Base-by-base conservation (phyloP, 2,888 invertebrate genomes). In the Sericinus montela region DNA sequence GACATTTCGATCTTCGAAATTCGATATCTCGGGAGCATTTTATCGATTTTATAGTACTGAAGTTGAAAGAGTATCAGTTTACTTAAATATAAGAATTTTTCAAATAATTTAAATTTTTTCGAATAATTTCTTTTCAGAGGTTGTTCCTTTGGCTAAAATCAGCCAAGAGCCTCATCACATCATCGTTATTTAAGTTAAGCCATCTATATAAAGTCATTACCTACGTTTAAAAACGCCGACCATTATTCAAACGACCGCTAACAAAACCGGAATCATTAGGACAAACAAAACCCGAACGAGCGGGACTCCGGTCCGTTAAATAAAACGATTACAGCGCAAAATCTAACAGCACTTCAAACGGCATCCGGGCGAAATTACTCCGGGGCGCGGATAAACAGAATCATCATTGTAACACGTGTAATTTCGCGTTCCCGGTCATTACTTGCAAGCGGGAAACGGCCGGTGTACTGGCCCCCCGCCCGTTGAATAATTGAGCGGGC, bases 351-450 rank as follows among this genome's bases (percentile, higher is more conserved):
- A 75, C 78, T 80, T 75, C 80, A 80, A 76, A 75, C 75, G 64
- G 64, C 64, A 68, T 65, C 68, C 70, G 67, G 69, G 55, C 56
- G 57, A 67, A 73, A 80, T 75, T 75, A 72, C 74, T 69, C 71
- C 65, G 63, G n/a, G 53, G 46, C 58, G 51, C 65, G 73, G 70
- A 78, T 78, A 80, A 83, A 81, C 82, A 77, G 69, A 67, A 79
- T 77, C 74, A 81, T 80, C 79, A 83, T 84, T 78, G 83, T 83
- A 73, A 79, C 80, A 82, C 80, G 80, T 81, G 85, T 83, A 82
- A 82, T 80, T 78, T 78, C 73, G 67, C 73, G 69, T 78, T 76
- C 78, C 78, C 79, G 32, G 73, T 72, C 83, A 79, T 86, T 83
- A 84, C 82, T 81, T 72, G 69, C 69, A 11, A 69, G 71, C 72